Conservation (phyloP, 2,888 invertebrate species). For the Drosophila borborema region DNA sequence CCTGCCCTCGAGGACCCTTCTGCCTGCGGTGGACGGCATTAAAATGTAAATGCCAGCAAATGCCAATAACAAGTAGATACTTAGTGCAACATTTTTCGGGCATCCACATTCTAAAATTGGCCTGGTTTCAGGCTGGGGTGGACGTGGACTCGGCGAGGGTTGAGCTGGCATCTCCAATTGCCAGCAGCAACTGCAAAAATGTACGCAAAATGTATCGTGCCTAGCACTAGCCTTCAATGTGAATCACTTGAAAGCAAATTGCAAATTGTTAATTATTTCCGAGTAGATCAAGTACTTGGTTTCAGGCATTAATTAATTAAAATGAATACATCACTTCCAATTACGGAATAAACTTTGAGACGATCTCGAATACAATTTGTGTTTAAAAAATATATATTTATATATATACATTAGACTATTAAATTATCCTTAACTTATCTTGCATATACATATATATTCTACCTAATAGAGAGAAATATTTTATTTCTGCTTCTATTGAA, state of each 20-base stretch:
- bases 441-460: neutral
- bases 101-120: slow-evolving; percentile 13
- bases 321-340: neutral
- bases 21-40: slow-evolving; percentile 55
- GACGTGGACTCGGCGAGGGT: no score
- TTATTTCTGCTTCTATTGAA: no score
- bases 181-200: slow-evolving; percentile 32
- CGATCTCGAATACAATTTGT: neutral
- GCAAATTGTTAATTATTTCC: slow-evolving; percentile 14
- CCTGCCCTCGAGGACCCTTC: slow-evolving; percentile 16
- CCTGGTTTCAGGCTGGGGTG: slow-evolving; percentile 2
- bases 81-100: slow-evolving; percentile 54
- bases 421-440: neutral
- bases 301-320: slow-evolving; percentile 19
- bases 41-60: slow-evolving; percentile 72
- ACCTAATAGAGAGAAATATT: no score
- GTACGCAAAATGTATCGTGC: slow-evolving; percentile 9
- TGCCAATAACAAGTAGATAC: slow-evolving; percentile 66
- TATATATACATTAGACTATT: neutral
- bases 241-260: slow-evolving; percentile 22
- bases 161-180: slow-evolving; percentile 10
- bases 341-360: no score
- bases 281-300: neutral
- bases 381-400: neutral
- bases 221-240: neutral